Base-by-base conservation (phyloP, 2,888 invertebrate species). In the Hetaerina titia region DNA sequence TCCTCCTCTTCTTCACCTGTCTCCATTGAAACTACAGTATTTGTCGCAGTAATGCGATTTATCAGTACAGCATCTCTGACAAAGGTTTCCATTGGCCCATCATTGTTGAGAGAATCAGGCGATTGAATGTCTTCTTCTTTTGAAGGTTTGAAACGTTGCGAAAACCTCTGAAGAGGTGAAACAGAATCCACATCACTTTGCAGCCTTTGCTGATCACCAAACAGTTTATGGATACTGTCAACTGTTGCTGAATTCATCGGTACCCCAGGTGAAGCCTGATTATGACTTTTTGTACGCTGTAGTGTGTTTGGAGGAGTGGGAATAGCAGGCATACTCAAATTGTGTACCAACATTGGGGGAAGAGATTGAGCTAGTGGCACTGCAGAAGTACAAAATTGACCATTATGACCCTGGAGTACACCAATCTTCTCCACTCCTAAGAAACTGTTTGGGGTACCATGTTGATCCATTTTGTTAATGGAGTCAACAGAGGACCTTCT, bases 401-500 rank as follows among this genome's bases (percentile, higher is more conserved):
- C 57, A 57, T 45, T 22, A 19, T 45, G 92, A n/a, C 13, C 56
- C 13, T 56, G 22, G n/a, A 89, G 8, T n/a, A 88, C 88, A 31
- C 64, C 63, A 25, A 63, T 31, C 69, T 92, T 74, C 56, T 92
- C 92, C n/a, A 13, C 22, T 6, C 64, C 69, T n/a, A 92, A 22
- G 56, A 92, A 92, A 56, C 60, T 69, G 45, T 94, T 89, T 19
- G n/a, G 58, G 15, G 57, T 9, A 4, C 17, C 22, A 17, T 15
- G 87, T 13, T 58, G 19, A 8, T 88, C 88, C 74, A 60, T 69
- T n/a, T 92, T 92, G 63, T 57, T 92, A n/a, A 92, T 96, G 0
- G 97, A 96, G 96, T 97, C 97, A 95, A 97, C 97, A 9, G 98
- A 98, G 95, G 97, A 98, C 95, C 97, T 97, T 60, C 97, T 97